These are phyloP conservation scores for Symphodus melops DNA, from an alignment of 2,113 vertebrate genomes.

Conservation along the genomic window DNA sequence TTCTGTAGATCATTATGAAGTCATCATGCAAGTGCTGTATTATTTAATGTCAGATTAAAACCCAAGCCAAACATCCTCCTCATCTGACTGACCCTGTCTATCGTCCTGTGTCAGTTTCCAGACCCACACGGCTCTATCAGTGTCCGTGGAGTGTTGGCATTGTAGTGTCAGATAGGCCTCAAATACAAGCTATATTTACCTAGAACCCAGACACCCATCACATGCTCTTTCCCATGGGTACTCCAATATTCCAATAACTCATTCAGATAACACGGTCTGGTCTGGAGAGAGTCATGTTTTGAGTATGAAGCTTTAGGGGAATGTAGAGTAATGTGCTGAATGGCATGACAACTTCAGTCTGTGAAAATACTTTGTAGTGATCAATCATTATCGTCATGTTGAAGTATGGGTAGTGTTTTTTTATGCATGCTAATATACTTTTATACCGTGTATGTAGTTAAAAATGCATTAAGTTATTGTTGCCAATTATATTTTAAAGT, in stretches of 20 bases:
- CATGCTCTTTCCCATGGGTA: conserved; percentile 26
- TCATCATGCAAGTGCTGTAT: conserved; percentile 8
- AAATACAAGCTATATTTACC: conserved; percentile 66
- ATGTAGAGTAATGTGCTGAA: background rate
- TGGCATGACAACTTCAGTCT: background rate
- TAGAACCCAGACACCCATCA: conserved; percentile 40
- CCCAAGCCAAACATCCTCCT: background rate
- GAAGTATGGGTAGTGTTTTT: background rate
- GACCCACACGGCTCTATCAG: conserved; percentile 20
- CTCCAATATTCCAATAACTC: conserved; percentile 18
- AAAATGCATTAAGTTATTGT: background rate
- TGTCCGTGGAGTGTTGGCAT: conserved; percentile 52
- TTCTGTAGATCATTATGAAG: no score
- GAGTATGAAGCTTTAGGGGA: background rate
- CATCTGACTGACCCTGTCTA: conserved; percentile 7
- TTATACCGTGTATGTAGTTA: background rate
- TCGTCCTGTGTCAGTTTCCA: conserved; percentile 1
- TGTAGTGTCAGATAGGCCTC: conserved; percentile 54
- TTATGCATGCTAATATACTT: background rate
- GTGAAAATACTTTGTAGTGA: background rate
- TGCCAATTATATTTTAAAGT: background rate
- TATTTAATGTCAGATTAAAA: background rate
- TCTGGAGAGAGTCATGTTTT: conserved; percentile 33
- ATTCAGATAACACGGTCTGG: conserved; percentile 47
- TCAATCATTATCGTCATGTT: background rate